Evolutionary conservation across 2,888 invertebrate species (phyloP).

Genomic region (Clunio marinus): DNA sequence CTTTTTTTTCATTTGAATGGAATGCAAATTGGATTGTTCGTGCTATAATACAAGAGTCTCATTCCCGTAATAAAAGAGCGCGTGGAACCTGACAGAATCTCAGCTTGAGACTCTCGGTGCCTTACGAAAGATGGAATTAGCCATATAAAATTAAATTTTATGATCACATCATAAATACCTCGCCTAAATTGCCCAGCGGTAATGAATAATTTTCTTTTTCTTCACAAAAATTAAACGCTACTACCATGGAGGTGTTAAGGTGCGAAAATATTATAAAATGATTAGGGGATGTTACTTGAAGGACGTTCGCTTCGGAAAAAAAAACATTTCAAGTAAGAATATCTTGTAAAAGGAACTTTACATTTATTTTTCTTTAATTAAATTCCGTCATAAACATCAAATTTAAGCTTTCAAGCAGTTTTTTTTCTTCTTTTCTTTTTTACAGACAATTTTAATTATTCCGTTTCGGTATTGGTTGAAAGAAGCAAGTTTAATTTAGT

Average conservation of each 20-base stretch:
- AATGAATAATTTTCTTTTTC: constrained; percentile 30
- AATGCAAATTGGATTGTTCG: constrained; percentile 28
- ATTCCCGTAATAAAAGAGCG: background rate
- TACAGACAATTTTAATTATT: background rate
- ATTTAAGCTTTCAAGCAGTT: background rate
- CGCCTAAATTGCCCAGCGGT: constrained; percentile 13
- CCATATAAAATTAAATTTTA: constrained; percentile 38
- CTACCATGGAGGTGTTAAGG: background rate
- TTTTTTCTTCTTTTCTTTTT: no score
- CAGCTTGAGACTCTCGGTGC: background rate
- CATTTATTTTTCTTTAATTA: background rate
- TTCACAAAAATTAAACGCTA: background rate
- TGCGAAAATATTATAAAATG: background rate
- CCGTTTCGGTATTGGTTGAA: background rate
- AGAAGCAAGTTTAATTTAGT: background rate
- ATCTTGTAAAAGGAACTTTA: background rate
- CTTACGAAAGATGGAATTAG: constrained; percentile 18
- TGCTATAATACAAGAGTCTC: background rate
- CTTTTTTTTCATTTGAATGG: constrained; percentile 22
- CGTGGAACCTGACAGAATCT: background rate
- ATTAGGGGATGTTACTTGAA: no score
- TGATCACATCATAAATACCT: constrained; percentile 36
- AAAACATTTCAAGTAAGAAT: no score
- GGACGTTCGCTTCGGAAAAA: no score
- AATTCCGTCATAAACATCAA: background rate